These are phyloP conservation scores for Pteropus rufus DNA, from an alignment of 2,797 vertebrate species.

Conservation along the genomic window DNA sequence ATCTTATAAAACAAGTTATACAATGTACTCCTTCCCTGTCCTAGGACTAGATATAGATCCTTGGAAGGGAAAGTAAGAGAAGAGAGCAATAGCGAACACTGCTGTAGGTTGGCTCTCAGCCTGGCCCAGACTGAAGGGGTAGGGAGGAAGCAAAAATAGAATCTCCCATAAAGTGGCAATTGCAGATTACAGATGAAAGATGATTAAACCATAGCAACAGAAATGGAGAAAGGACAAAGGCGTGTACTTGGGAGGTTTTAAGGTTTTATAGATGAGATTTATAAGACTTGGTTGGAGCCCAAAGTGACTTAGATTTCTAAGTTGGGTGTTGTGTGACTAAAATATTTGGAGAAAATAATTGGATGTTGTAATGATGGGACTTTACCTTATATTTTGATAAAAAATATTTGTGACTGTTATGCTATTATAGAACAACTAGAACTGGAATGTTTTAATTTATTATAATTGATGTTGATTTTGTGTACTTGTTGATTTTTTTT, in stretches of 20 bases:
- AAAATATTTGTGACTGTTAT: background rate
- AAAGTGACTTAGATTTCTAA: conserved; percentile 16
- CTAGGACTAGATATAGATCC: background rate
- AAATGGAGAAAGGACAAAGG: background rate
- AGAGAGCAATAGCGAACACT: background rate
- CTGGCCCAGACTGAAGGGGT: background rate
- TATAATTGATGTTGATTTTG: background rate
- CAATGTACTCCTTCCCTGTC: background rate
- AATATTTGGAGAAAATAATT: background rate
- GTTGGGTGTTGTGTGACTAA: background rate
- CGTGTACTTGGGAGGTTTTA: background rate
- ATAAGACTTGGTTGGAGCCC: background rate
- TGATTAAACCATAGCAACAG: background rate
- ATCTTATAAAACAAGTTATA: conserved; percentile 2
- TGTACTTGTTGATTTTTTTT: background rate
- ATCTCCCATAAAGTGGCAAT: background rate
- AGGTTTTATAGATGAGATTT: background rate
- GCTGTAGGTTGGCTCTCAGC: background rate
- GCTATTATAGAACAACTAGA: background rate
- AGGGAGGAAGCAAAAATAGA: background rate
- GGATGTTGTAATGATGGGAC: background rate
- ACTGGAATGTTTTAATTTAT: background rate
- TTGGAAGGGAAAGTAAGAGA: background rate
- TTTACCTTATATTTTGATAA: conserved; percentile 13
- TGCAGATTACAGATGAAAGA: background rate